Conservation (phyloP, 2,888 invertebrate genomes). For the Tanaodytes sp. region DNA sequence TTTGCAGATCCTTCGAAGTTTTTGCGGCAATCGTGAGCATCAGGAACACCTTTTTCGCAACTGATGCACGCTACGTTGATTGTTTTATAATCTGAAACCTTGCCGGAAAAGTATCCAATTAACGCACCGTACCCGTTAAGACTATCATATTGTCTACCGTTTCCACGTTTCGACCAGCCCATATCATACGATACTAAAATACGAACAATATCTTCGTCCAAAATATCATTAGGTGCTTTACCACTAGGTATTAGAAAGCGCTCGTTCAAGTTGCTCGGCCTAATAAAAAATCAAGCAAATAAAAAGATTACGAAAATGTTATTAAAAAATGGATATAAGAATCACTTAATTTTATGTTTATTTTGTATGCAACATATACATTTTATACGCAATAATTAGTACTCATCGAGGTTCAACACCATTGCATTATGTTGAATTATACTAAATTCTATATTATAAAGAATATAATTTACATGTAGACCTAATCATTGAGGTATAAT, state of each 20-base stretch:
- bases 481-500: too few relatives aligned
- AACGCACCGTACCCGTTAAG: constrained; percentile 58
- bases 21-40: constrained; percentile 58
- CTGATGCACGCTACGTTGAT: constrained; percentile 53
- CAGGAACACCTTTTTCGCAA: constrained; percentile 52
- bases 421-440: too few relatives aligned
- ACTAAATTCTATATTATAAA: too few relatives aligned
- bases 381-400: background rate
- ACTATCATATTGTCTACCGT: constrained; percentile 56
- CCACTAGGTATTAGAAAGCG: constrained; percentile 23
- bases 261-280: constrained; percentile 21
- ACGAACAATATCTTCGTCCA: constrained; percentile 40
- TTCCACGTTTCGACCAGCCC: constrained; percentile 59
- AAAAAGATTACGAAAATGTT: background rate
- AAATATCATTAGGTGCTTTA: constrained; percentile 9
- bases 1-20: constrained; percentile 61
- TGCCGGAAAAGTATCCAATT: constrained; percentile 56
- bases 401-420: background rate
- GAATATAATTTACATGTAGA: too few relatives aligned
- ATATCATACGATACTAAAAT: constrained; percentile 60
- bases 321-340: background rate
- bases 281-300: constrained; percentile 1
- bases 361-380: too few relatives aligned
- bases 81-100: constrained; percentile 55
- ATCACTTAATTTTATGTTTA: background rate